phyloP scores from a whole-genome alignment of 1,140 invertebrate species.

The Lycorma delicatula region DNA sequence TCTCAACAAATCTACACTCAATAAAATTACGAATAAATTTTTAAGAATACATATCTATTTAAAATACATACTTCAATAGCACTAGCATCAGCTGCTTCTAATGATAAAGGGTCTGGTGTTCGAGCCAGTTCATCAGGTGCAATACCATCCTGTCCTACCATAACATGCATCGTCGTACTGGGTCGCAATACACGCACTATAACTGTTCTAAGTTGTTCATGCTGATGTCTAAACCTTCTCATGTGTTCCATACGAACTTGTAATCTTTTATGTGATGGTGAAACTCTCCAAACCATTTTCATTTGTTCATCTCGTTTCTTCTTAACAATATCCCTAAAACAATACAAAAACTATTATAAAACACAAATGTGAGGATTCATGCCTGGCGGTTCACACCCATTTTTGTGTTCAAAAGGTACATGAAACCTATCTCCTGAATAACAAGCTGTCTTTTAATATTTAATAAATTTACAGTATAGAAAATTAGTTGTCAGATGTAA shows the following conservation, averaged over 20 bases:
- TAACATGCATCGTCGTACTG: conserved; percentile 8
- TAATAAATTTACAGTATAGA: too few relatives aligned
- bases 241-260: conserved; percentile 95
- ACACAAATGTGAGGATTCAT: too few relatives aligned
- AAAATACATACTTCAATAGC: conserved; percentile 62
- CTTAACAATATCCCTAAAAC: conserved; percentile 82
- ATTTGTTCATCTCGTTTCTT: conserved; percentile 95
- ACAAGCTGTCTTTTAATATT: too few relatives aligned
- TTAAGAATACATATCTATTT: too few relatives aligned
- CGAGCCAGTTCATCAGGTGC: not conserved
- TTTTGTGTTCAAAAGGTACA: too few relatives aligned
- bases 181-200: conserved; percentile 89
- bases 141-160: not conserved
- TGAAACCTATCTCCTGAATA: too few relatives aligned
- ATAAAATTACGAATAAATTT: too few relatives aligned
- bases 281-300: conserved; percentile 95
- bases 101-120: conserved; percentile 40
- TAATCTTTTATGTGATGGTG: conserved; percentile 89
- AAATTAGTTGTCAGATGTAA: too few relatives aligned
- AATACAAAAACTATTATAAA: too few relatives aligned
- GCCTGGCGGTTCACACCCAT: too few relatives aligned
- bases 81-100: conserved; percentile 87
- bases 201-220: conserved; percentile 94
- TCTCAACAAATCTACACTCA: too few relatives aligned
- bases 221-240: conserved; percentile 90